phyloP scores from a whole-genome alignment of 2,888 invertebrate genomes.

The Athetis lepigone region DNA sequence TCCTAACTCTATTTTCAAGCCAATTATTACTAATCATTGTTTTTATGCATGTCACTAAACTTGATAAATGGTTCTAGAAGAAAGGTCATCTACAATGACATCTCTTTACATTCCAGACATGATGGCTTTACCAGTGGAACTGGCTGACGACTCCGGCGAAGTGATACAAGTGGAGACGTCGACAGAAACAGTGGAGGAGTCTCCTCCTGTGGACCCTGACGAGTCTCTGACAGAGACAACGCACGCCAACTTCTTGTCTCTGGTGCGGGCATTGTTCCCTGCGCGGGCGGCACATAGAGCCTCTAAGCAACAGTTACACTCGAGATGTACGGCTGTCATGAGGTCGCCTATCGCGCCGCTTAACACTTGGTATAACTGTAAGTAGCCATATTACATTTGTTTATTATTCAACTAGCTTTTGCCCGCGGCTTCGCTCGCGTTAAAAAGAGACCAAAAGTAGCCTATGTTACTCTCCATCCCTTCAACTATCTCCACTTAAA shows the following conservation, averaged over 20 bases:
- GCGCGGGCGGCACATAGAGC: constrained; percentile 96
- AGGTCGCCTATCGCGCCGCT: constrained; percentile 95
- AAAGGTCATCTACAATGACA: neutral
- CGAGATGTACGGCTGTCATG: constrained; percentile 93
- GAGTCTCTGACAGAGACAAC: constrained; percentile 94
- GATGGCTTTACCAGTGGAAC: constrained; percentile 94
- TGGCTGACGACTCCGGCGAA: constrained; percentile 91
- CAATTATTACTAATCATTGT: neutral
- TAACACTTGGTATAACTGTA: constrained; percentile 94
- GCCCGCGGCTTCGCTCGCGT: too few species aligned
- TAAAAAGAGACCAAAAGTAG: too few species aligned
- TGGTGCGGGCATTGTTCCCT: constrained; percentile 96
- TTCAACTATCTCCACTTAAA: too few species aligned
- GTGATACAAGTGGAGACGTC: constrained; percentile 78
- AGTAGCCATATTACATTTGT: too few species aligned
- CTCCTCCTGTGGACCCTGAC: constrained; percentile 71
- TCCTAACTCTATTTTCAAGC: neutral
- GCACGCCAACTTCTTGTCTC: constrained; percentile 96
- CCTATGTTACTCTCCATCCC: too few species aligned
- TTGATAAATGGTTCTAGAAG: neutral
- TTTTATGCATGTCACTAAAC: constrained; percentile 20
- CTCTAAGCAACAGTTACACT: constrained; percentile 93
- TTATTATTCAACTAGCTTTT: too few species aligned
- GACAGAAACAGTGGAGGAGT: constrained; percentile 65
- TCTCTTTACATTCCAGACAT: constrained; percentile 87